These are phyloP conservation scores for Salvelinus namaycush DNA, from an alignment of 2,113 vertebrate genomes.

Conservation along the genomic window DNA sequence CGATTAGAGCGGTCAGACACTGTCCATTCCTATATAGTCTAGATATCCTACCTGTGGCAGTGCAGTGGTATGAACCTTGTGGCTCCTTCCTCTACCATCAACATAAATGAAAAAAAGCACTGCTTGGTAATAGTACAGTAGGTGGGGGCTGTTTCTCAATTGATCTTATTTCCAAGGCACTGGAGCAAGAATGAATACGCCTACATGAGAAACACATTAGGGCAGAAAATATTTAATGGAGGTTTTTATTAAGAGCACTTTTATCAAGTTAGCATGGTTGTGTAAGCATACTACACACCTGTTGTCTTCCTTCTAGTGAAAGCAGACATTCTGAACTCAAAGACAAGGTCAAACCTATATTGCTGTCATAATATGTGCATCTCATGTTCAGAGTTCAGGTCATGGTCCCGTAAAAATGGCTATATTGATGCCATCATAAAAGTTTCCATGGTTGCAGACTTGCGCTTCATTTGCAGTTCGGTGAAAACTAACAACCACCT, in stretches of 20 bases:
- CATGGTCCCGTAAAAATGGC: background rate
- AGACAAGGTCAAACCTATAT: slow-evolving; percentile 2
- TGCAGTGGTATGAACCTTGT: background rate
- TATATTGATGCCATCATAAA: background rate
- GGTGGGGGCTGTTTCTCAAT: background rate
- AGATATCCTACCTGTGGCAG: no score
- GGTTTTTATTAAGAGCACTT: background rate
- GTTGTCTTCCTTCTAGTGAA: background rate
- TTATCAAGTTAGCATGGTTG: no score
- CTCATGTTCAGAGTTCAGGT: slow-evolving; percentile 6
- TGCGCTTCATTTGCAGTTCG: background rate
- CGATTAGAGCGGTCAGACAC: no score
- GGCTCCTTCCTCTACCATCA: background rate
- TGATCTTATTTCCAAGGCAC: background rate
- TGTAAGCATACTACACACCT: no score
- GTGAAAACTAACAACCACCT: background rate
- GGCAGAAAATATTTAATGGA: background rate
- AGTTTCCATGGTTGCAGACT: background rate
- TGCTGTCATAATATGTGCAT: slow-evolving; percentile 2
- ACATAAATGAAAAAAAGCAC: background rate
- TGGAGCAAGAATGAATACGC: background rate
- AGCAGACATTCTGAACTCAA: background rate
- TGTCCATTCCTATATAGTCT: no score
- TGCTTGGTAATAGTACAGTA: background rate
- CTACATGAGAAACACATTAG: background rate